These are phyloP conservation scores for Falco concolor DNA, from an alignment of 2,797 vertebrate genomes.

Conservation along the genomic window DNA sequence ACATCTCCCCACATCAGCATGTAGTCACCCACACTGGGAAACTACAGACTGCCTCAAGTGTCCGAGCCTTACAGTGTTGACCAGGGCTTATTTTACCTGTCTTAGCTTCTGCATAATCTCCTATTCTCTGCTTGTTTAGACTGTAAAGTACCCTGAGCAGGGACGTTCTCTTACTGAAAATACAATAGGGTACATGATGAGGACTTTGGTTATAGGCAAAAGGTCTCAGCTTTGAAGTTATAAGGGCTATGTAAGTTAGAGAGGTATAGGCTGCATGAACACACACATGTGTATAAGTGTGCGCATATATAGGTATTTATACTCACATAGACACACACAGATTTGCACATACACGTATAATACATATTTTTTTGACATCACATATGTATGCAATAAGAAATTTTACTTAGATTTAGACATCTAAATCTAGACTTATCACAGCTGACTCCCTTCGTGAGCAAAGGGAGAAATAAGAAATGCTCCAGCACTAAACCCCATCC, in stretches of 20 bases:
- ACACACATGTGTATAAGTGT: fast-evolving
- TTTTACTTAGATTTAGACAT: background rate
- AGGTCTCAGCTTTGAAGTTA: background rate
- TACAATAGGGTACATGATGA: background rate
- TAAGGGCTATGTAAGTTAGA: background rate
- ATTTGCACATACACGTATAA: background rate
- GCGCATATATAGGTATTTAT: background rate
- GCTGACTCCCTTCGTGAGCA: background rate
- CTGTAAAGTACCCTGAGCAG: background rate
- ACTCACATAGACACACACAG: background rate
- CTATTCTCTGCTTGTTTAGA: background rate
- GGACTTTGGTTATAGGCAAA: background rate
- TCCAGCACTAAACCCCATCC: background rate
- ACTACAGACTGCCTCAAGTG: background rate
- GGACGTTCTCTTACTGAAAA: background rate
- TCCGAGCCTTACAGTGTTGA: background rate
- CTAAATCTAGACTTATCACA: background rate
- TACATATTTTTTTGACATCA: background rate
- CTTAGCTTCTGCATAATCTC: background rate
- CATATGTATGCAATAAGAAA: background rate
- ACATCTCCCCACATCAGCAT: background rate
- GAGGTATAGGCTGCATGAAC: background rate
- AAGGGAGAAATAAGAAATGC: background rate
- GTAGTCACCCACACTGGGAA: background rate
- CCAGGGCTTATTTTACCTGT: background rate